Evolutionary conservation across 2,797 vertebrate genomes (phyloP), one percentile per base, ranked within the genome.

Genomic region (Sparidentex hasta): DNA sequence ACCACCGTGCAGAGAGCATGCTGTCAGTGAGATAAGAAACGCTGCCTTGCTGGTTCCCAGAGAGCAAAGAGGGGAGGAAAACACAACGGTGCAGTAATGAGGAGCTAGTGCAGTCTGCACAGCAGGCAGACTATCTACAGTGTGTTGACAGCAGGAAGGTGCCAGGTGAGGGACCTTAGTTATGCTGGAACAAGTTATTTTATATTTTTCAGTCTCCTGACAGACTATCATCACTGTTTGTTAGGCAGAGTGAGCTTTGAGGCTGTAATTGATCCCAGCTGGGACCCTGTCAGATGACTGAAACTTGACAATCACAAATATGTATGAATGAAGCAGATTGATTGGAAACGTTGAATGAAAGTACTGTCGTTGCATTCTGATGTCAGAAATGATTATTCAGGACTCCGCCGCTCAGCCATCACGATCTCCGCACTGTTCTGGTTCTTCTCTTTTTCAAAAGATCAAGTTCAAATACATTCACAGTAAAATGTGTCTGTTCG

Each of bases 21-120:
- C 68, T 62, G 77, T 82, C 81, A 87, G 72, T 9, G 25, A 87
- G 85, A 89, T 86, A 90, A 89, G 84, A 62, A 71, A 56, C 27
- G 13, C 61, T 65, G 58, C 47, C 55, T 76, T 20, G 33, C 84
- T 46, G 56, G 75, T 85, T 82, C 77, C 78, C 48, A 38, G 66
- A 69, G 81, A 85, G 79, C 44, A 48, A 50, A 68, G 55, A 72
- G 69, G 67, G 48, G 43, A 71, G 69, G 54, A 69, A 88, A 81
- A 85, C 58, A 78, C 85, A 83, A 78, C 87, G 9, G 46, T 73
- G 81, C 44, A 14, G 41, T 87, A 85, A 91, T 86, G 62, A 84
- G 61, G 54, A 74, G 76, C 59, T 68, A 13, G 55, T 25, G 46
- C 65, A 73, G 57, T 76, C 50, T 82, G 70, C 76, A 27, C 57